Evolutionary conservation across 2,113 vertebrate genomes (phyloP), one percentile per base, ranked within the genome.

Genomic region (Acinonyx jubatus): DNA sequence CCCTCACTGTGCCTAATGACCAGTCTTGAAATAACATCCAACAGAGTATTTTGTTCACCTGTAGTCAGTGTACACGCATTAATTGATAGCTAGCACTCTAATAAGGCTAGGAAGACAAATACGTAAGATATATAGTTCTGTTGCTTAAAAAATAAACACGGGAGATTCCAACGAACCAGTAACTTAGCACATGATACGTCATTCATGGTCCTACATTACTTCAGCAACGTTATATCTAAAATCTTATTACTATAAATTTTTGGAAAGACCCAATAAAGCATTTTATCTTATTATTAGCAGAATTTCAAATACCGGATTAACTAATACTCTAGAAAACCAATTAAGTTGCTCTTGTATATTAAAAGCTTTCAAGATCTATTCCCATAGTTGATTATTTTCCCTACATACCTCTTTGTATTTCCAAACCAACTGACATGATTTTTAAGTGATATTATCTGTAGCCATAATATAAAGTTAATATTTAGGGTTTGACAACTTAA

Each of bases 361-460:
- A 83, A 65, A 92, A 88, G 82, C 25, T 65, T 69, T 63, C 48
- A 50, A 65, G 8, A 81, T 84, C 65, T 66, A 95, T 76, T 89
- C 57, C 69, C 38, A 55, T 29, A 19, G 33, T 45, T 79, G 45
- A 90, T 61, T 82, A 14, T 82, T 82, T 87, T 84, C 50, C 88
- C 68, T 66, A 81, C 19, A 14, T 63, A 84, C 45, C 14, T 73
- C 86, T 95, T 95, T 78, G 29, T 79, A 76, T 94, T 97, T 92
- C 68, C 55, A 91, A 95, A 86, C 4, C 31, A 4, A 79, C 80
- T 57, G 76, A n/a, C 3, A 16, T 57, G 16, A 94, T 41, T 94
- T 94, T 63, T 57, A 92, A 92, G 52, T 71, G 36, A 50, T 45
- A 76, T 68, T 79, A 74, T 88, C 55, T 13, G 3, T 25, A 92